phyloP scores from a whole-genome alignment of 1,140 invertebrate species.

The Akabosia matsudoensis region DNA sequence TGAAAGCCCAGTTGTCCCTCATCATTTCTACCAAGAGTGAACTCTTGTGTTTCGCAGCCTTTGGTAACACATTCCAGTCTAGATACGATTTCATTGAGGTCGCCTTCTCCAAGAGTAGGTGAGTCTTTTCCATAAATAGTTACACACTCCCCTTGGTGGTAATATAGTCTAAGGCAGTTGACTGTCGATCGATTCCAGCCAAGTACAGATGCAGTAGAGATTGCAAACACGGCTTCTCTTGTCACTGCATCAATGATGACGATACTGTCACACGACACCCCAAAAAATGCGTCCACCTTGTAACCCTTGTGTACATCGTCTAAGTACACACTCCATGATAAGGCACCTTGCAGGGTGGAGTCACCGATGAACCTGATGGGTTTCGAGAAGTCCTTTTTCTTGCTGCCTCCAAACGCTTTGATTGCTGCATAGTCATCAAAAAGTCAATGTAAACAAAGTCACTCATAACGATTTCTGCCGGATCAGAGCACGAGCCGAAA shows the following conservation, averaged over 20 bases:
- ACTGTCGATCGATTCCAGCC: constrained; percentile 66
- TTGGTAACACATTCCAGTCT: constrained; percentile 68
- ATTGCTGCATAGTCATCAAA: constrained; percentile 26
- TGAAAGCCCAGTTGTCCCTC: constrained; percentile 90
- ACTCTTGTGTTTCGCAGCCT: constrained; percentile 70
- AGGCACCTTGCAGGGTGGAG: constrained; percentile 64
- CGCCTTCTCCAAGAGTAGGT: constrained; percentile 62
- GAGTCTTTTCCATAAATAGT: constrained; percentile 36
- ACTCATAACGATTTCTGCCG: neutral
- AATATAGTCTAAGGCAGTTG: constrained; percentile 58
- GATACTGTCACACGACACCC: constrained; percentile 79
- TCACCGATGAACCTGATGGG: constrained; percentile 65
- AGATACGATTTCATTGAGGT: constrained; percentile 72
- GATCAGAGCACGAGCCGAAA: neutral
- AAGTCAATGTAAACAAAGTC: neutral
- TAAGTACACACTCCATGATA: constrained; percentile 72
- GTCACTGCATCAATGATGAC: constrained; percentile 80
- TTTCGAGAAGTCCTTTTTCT: constrained; percentile 66
- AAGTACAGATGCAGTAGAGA: constrained; percentile 77
- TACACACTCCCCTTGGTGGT: constrained; percentile 72
- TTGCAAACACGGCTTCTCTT: constrained; percentile 79
- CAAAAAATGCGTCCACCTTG: constrained; percentile 75
- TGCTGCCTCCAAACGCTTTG: constrained; percentile 46
- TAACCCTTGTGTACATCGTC: constrained; percentile 67
- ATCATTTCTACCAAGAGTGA: constrained; percentile 71